Conservation (phyloP, 2,797 vertebrate genomes). For the Leptodactylus fallax region DNA sequence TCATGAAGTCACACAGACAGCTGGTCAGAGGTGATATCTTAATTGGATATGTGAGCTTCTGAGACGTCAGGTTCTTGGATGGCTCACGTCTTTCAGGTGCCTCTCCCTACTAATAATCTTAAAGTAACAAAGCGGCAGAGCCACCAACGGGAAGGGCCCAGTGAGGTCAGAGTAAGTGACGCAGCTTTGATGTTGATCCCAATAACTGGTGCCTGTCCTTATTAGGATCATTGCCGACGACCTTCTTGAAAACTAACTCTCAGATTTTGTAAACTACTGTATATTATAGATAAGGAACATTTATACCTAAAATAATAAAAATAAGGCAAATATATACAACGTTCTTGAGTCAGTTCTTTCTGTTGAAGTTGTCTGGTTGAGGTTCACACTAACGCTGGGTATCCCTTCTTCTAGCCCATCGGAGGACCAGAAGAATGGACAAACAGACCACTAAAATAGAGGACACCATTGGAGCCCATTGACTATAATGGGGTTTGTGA, state of each 20-base stretch:
- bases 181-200: not conserved
- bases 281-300: too few relatives aligned
- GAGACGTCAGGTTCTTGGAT: not conserved
- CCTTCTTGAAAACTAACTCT: not conserved
- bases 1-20: not conserved
- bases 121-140: not conserved
- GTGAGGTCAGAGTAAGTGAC: not conserved
- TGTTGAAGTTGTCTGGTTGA: too few relatives aligned
- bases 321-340: too few relatives aligned
- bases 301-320: too few relatives aligned
- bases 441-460: too few relatives aligned
- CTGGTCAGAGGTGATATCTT: constrained; percentile 30
- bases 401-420: too few relatives aligned
- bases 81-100: constrained; percentile 10
- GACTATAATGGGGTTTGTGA: too few relatives aligned
- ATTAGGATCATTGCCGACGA: not conserved
- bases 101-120: constrained; percentile 17
- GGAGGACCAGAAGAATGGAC: too few relatives aligned
- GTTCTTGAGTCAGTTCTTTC: too few relatives aligned
- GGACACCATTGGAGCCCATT: too few relatives aligned
- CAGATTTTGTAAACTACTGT: too few relatives aligned
- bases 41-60: constrained; percentile 46
- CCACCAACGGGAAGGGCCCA: not conserved
- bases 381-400: too few relatives aligned
- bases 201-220: not conserved